These are phyloP conservation scores for Spermophilus dauricus DNA, from an alignment of 2,113 vertebrate species.

Conservation along the genomic window DNA sequence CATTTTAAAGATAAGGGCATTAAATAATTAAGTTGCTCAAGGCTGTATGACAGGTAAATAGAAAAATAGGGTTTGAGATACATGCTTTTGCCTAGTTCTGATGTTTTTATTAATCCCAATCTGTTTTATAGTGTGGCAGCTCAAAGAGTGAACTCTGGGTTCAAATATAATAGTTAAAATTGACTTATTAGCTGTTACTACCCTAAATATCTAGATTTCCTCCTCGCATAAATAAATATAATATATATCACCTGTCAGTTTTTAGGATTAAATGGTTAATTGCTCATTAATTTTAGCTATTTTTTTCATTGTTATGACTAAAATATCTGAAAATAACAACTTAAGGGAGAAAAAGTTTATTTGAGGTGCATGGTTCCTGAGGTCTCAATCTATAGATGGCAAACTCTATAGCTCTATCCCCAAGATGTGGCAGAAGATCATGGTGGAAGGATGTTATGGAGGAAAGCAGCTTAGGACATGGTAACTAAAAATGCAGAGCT, in stretches of 20 bases:
- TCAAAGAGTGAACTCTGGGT: not conserved
- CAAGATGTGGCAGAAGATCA: no score
- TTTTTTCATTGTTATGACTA: no score
- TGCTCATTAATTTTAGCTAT: not conserved
- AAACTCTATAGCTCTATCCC: no score
- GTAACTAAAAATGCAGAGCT: no score
- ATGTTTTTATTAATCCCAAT: not conserved
- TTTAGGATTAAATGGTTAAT: not conserved
- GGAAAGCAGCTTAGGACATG: no score
- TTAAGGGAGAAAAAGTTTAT: no score
- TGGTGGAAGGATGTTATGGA: no score
- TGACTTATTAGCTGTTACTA: not conserved
- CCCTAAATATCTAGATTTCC: not conserved
- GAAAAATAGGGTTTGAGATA: not conserved
- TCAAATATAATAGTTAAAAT: not conserved
- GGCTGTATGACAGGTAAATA: rapidly evolving
- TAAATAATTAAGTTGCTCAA: not conserved
- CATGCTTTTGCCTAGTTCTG: not conserved
- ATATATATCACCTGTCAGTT: not conserved
- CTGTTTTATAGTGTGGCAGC: not conserved
- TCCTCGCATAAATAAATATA: not conserved
- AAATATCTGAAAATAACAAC: no score
- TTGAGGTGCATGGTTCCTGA: no score
- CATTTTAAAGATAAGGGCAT: not conserved
- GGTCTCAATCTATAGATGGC: no score